Base-by-base conservation (phyloP, 1,140 invertebrate genomes). In the Zaprionus tsacasi region DNA sequence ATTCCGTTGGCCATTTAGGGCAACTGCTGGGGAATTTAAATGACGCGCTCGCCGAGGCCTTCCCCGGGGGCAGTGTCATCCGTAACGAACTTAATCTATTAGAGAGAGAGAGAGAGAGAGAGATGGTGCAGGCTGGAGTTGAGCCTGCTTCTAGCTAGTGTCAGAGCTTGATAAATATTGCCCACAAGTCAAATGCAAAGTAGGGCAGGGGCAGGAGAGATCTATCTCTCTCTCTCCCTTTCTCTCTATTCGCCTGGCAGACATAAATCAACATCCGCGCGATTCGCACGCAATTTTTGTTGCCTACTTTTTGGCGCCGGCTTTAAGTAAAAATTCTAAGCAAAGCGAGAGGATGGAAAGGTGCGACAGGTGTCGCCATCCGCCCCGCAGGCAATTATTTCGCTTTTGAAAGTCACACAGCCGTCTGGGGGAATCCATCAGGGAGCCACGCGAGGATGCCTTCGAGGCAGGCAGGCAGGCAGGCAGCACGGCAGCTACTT, bases 51-150 rank as follows among this genome's bases (percentile, higher is more conserved):
- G 36, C 21, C 13, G 38, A 35, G 8, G 25, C 36, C 36, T 33
- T 15, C 50, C 36, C 56, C 45, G 43, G 50, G 5, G n/a, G 21
- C 50, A 27, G 15, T 59, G 11, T n/a, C 12, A 81, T 67, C 67
- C 67, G 68, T 80, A 88, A 83, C 73, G 85, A 88, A 88, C 79
- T 88, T 83, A 87, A 87, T 87, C 83, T 87, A 83, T 87, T 87
- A 88, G 85, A 75, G 76, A 21, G 21, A 21, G 76, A 1, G 21
- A 88, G 85, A 75, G 76, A 21, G 21, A 21, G 76, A 1, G 21
- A 21, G 2, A 38, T 71, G 35, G 58, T 38, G 33, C 33, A 8
- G 27, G 75, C 74, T 15, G 17, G 80, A 55, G 25, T 45, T 36
- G 45, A 21, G 57, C 21, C 33, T 17, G 25, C 8, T n/a, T 72